Evolutionary conservation across 2,888 invertebrate genomes (phyloP).

Genomic region (Drosophila anceps): DNA sequence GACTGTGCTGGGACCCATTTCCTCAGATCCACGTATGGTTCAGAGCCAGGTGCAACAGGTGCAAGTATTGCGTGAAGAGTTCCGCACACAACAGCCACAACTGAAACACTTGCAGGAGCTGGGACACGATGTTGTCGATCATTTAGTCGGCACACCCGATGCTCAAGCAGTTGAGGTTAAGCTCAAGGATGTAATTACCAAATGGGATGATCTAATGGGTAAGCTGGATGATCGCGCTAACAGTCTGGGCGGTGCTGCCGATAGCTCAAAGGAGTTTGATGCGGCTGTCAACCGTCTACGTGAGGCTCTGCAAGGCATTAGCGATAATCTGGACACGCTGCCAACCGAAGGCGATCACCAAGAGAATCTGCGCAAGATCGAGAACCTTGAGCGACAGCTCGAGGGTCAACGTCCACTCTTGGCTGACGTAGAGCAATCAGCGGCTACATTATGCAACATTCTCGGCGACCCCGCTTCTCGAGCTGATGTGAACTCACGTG

Average conservation of each 20-base stretch:
- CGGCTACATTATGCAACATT: constrained; percentile 94
- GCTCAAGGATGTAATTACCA: constrained; percentile 89
- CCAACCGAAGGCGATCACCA: constrained; percentile 93
- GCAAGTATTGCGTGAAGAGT: constrained; percentile 97
- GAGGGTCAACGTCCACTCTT: constrained; percentile 95
- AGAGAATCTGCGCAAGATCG: constrained; percentile 94
- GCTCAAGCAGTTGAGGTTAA: constrained; percentile 90
- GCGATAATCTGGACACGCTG: constrained; percentile 94
- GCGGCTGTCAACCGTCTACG: constrained; percentile 93
- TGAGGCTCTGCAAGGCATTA: constrained; percentile 94
- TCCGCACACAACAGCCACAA: constrained; percentile 96
- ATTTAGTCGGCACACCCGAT: constrained; percentile 87
- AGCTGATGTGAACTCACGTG: constrained; percentile 95
- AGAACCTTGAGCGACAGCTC: constrained; percentile 93
- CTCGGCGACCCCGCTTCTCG: constrained; percentile 95
- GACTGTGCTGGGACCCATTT: constrained; percentile 97
- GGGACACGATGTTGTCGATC: constrained; percentile 90
- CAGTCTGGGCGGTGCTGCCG: constrained; percentile 95
- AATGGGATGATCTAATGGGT: constrained; percentile 93
- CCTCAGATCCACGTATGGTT: constrained; percentile 97
- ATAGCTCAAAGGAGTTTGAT: constrained; percentile 96
- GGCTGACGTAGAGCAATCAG: constrained; percentile 95
- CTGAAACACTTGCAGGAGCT: constrained; percentile 93
- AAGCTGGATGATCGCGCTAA: constrained; percentile 95
- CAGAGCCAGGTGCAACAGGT: constrained; percentile 98